These are phyloP conservation scores for Sebastiscus albofasciatus DNA, from an alignment of 2,797 vertebrate species.

Conservation along the genomic window DNA sequence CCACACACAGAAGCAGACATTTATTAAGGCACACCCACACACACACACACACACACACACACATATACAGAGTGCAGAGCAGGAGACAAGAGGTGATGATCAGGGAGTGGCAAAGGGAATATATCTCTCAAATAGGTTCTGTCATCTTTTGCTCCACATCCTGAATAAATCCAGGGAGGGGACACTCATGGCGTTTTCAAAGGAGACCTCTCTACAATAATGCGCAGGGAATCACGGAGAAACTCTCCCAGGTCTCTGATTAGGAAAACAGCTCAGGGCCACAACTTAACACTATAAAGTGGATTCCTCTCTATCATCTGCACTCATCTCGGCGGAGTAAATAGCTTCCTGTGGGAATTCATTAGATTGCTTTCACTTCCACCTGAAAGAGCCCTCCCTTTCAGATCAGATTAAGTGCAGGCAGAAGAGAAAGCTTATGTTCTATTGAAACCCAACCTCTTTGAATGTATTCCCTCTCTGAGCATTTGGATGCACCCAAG, in stretches of 20 bases:
- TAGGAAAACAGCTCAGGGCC: slow-evolving; percentile 70
- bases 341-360: slow-evolving; percentile 76
- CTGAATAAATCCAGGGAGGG: slow-evolving; percentile 56
- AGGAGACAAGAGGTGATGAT: slow-evolving; percentile 52
- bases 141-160: slow-evolving; percentile 64
- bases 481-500: slow-evolving; percentile 55
- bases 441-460: slow-evolving; percentile 60
- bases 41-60: not conserved
- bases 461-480: slow-evolving; percentile 49
- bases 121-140: slow-evolving; percentile 76
- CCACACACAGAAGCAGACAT: not conserved
- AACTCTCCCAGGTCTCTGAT: slow-evolving; percentile 61
- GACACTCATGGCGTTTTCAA: slow-evolving; percentile 33
- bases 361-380: slow-evolving; percentile 73
- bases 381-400: slow-evolving; percentile 66
- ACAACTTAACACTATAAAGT: slow-evolving; percentile 71
- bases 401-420: slow-evolving; percentile 69
- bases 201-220: slow-evolving; percentile 28
- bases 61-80: slow-evolving; percentile 21
- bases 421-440: slow-evolving; percentile 54
- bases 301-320: slow-evolving; percentile 69
- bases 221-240: slow-evolving; percentile 49
- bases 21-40: not conserved
- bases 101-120: slow-evolving; percentile 57
- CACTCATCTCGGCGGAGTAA: slow-evolving; percentile 69